These are phyloP conservation scores for Tokudaia muenninki DNA, from an alignment of 2,797 vertebrate genomes.

Conservation along the genomic window DNA sequence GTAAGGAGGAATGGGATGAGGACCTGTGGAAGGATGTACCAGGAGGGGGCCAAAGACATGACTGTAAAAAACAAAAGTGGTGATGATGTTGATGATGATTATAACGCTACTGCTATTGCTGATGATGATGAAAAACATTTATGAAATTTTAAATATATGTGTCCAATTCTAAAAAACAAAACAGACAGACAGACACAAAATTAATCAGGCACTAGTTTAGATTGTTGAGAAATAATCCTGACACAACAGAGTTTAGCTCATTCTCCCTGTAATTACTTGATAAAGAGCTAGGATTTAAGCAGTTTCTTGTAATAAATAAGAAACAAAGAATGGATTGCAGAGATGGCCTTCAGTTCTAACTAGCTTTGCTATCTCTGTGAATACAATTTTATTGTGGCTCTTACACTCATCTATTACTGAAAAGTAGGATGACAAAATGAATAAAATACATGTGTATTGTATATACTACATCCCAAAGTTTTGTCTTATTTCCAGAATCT, in stretches of 20 bases:
- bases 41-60: not conserved
- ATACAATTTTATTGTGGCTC: conserved; percentile 2
- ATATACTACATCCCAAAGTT: not conserved
- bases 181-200: not conserved
- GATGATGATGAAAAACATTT: not conserved
- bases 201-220: not conserved
- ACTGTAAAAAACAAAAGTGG: not conserved
- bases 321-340: conserved; percentile 7
- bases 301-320: conserved; percentile 23
- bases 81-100: too few relatives aligned
- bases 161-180: not conserved
- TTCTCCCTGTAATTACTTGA: not conserved
- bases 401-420: not conserved
- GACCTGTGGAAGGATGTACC: not conserved
- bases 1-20: not conserved
- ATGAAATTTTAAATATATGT: not conserved
- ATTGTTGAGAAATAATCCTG: not conserved
- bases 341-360: not conserved
- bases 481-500: not conserved
- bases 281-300: not conserved
- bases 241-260: not conserved
- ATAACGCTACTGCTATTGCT: too few relatives aligned
- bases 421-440: not conserved
- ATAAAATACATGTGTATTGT: not conserved
- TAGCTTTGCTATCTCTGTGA: not conserved